Percentiles rank a stretch among this genome's conserved stretches.
Evolutionary conservation across 2,888 invertebrate genomes (phyloP).

Genomic region (Odontocerum albicorne): DNA sequence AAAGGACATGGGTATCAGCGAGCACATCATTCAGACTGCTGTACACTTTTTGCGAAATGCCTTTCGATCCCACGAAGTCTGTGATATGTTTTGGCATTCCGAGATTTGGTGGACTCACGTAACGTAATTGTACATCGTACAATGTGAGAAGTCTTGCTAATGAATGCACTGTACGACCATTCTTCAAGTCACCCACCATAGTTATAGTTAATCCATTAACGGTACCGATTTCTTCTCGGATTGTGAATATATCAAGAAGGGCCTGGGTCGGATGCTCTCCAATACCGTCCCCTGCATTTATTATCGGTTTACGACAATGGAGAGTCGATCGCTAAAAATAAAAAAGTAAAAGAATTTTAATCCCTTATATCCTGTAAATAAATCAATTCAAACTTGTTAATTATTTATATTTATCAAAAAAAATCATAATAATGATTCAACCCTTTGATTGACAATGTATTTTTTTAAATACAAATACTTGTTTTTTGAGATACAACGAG

Average conservation of each 20-base stretch:
- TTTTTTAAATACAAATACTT: too few species aligned
- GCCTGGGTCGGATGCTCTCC: constrained; percentile 99
- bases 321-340: constrained; percentile 73
- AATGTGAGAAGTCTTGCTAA: constrained; percentile 89
- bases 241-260: constrained; percentile 94
- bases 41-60: constrained; percentile 75
- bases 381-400: too few species aligned
- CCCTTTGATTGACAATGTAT: too few species aligned
- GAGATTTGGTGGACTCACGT: constrained; percentile 85
- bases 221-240: constrained; percentile 97
- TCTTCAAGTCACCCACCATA: constrained; percentile 96
- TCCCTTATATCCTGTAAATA: too few species aligned
- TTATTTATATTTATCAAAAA: too few species aligned
- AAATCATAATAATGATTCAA: too few species aligned
- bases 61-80: constrained; percentile 76
- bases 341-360: too few species aligned
- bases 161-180: constrained; percentile 98
- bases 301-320: constrained; percentile 84
- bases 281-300: constrained; percentile 97
- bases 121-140: constrained; percentile 91
- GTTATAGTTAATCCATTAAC: constrained; percentile 97
- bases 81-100: constrained; percentile 89
- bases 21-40: constrained; percentile 82
- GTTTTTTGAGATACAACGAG: too few species aligned
- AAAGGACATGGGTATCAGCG: constrained; percentile 93